Conservation (phyloP, 2,888 invertebrate species). For the Diogma glabrata region DNA sequence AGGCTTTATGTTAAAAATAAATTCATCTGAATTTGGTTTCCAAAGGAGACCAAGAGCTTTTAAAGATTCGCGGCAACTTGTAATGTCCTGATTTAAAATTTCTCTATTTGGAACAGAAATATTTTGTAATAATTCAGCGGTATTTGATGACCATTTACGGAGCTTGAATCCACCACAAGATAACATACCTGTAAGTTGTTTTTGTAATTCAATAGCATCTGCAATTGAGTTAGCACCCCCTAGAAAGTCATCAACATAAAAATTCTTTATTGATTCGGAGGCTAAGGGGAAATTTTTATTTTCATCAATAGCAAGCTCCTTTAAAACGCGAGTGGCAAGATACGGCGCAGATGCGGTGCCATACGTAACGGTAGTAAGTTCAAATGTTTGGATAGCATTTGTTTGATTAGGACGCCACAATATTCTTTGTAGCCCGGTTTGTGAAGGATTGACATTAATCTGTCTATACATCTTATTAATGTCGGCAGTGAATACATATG, state of each 20-base stretch:
- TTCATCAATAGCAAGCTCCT: slow-evolving; percentile 17
- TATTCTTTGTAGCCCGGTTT: slow-evolving; percentile 13
- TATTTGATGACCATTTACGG: too few relatives aligned
- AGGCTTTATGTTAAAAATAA: neutral
- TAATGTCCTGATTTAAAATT: neutral
- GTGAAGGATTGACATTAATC: slow-evolving; percentile 1
- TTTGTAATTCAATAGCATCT: too few relatives aligned
- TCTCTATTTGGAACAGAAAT: too few relatives aligned
- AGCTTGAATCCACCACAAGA: too few relatives aligned
- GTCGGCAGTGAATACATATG: slow-evolving; percentile 14
- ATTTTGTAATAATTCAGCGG: too few relatives aligned
- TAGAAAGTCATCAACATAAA: slow-evolving; percentile 19
- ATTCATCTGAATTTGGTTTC: neutral
- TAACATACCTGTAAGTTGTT: too few relatives aligned
- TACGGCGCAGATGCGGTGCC: slow-evolving; percentile 14
- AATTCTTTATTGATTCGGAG: slow-evolving; percentile 9
- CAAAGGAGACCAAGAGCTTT: neutral
- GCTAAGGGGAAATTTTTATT: slow-evolving; percentile 12
- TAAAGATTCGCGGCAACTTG: neutral
- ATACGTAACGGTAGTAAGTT: slow-evolving; percentile 9
- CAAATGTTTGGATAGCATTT: slow-evolving; percentile 11
- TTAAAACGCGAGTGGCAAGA: slow-evolving; percentile 10
- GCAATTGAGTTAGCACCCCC: slow-evolving; percentile 11
- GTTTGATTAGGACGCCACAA: slow-evolving; percentile 11
- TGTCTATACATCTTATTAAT: slow-evolving; percentile 15